Base-by-base conservation (phyloP, 2,113 vertebrate species). In the Brienomyrus longianalis region DNA sequence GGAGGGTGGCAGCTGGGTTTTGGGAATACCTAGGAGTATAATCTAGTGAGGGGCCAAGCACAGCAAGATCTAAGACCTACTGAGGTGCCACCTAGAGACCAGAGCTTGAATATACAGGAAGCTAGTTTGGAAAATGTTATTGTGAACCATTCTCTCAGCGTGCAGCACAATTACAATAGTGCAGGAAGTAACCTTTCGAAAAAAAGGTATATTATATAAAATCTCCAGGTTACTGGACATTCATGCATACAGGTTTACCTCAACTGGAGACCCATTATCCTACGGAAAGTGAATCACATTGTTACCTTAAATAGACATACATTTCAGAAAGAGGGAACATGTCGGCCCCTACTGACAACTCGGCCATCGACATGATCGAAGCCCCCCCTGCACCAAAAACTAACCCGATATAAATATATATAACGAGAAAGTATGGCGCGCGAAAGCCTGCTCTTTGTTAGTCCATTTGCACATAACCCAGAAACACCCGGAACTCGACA, bases 401-500 rank as follows among this genome's bases (percentile, higher is more conserved):
- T 19, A 80, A 0, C 74, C 74, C 5, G 74, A 39, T 17, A 43
- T 43, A 19, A 43, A 19, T 48, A 45, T 15, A 83, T 15, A 83
- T 7, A 83, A 27, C 45, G 7, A 15, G 19, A 48, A 5, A 23
- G 21, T 10, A 48, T 23, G 11, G 43, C 83, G 21, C 48, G 31
- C 19, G 50, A 31, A n/a, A 48, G 23, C 13, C n/a, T 62, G 39
- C 87, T 43, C 56, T 70, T 84, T 48, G 62, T 86, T 86, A 45
- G n/a, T 66, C 87, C 21, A 43, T 56, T n/a, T 27, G 54, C 52
- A 90, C 9, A 43, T 62, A 35, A 27, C 7, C 54, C 62, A 39
- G 51, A n/a, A 43, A 90, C 90, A 95, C 94, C 95, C 94, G 95
- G 95, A 96, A 95, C 95, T 95, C 92, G 92, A 92, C 89, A 91